These are phyloP conservation scores for Glyphotaelius pellucidus DNA, from an alignment of 2,888 invertebrate species.

Conservation along the genomic window DNA sequence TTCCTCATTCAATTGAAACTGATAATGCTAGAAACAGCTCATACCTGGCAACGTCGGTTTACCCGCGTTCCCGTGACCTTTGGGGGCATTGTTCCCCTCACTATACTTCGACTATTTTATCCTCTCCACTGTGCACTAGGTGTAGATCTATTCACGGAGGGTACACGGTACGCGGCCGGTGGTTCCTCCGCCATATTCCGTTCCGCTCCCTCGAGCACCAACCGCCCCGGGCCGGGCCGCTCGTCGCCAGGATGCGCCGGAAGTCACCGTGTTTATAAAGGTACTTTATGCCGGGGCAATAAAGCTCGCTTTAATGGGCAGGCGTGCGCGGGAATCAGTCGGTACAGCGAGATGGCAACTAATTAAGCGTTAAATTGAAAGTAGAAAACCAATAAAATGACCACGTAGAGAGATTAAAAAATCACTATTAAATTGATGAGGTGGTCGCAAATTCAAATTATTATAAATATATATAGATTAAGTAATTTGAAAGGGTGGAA, in stretches of 20 bases:
- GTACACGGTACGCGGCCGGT: not conserved
- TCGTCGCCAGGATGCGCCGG: not conserved
- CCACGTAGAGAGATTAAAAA: not conserved
- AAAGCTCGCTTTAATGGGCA: slow-evolving; percentile 21
- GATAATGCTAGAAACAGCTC: not conserved
- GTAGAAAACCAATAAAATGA: not conserved
- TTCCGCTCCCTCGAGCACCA: slow-evolving; percentile 2
- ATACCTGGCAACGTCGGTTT: slow-evolving; percentile 57
- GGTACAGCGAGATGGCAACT: not conserved
- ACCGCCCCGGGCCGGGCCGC: slow-evolving; percentile 13
- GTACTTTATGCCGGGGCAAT: slow-evolving; percentile 55
- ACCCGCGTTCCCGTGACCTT: slow-evolving; percentile 70
- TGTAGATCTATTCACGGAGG: not conserved
- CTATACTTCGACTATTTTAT: slow-evolving; percentile 1
- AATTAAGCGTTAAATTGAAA: slow-evolving; percentile 4
- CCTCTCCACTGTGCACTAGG: not conserved
- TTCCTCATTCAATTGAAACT: not conserved
- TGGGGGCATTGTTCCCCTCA: slow-evolving; percentile 66
- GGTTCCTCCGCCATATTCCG: slow-evolving; percentile 51
- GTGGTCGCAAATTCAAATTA: not conserved
- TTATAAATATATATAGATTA: too few species aligned
- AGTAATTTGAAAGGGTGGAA: too few species aligned
- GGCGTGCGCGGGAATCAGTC: slow-evolving; percentile 70
- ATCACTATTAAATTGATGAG: not conserved
- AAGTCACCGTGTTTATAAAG: not conserved